Evolutionary conservation across 2,888 invertebrate genomes (phyloP).

Genomic region (Sicus ferrugineus): DNA sequence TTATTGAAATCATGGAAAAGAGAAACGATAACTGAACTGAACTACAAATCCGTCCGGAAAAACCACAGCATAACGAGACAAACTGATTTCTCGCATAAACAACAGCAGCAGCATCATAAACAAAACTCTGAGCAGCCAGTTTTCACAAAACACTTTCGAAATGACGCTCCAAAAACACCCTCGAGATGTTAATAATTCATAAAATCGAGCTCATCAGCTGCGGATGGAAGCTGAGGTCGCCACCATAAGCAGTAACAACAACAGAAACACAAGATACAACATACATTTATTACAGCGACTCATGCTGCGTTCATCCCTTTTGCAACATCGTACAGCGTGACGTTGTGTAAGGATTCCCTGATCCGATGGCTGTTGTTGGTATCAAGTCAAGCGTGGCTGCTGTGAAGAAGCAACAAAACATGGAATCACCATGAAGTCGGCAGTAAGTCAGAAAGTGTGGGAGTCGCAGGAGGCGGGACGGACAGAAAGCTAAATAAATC

Average conservation of each 20-base stretch:
- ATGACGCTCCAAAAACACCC: background rate
- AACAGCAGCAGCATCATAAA: background rate
- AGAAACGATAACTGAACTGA: background rate
- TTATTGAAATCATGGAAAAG: constrained; percentile 22
- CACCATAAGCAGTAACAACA: background rate
- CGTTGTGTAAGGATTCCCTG: too few species aligned
- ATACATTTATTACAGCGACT: background rate
- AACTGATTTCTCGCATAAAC: background rate
- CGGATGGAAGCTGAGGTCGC: too few species aligned
- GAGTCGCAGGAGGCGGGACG: background rate
- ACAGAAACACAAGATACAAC: background rate
- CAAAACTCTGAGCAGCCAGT: background rate
- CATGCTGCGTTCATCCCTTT: background rate
- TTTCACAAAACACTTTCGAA: background rate
- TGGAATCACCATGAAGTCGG: background rate
- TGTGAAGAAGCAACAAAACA: background rate
- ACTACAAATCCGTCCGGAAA: too few species aligned
- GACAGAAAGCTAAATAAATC: background rate
- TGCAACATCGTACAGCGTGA: too few species aligned
- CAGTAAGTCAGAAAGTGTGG: background rate
- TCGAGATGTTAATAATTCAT: constrained; percentile 14
- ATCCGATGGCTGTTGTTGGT: too few species aligned
- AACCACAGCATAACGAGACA: background rate
- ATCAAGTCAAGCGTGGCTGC: background rate
- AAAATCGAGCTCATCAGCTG: constrained; percentile 14